A percentile compares a stretch with the other conserved stretches of the same genome.
Evolutionary conservation across 2,113 vertebrate species (phyloP).

Genomic region (Mormyrus lacerda): DNA sequence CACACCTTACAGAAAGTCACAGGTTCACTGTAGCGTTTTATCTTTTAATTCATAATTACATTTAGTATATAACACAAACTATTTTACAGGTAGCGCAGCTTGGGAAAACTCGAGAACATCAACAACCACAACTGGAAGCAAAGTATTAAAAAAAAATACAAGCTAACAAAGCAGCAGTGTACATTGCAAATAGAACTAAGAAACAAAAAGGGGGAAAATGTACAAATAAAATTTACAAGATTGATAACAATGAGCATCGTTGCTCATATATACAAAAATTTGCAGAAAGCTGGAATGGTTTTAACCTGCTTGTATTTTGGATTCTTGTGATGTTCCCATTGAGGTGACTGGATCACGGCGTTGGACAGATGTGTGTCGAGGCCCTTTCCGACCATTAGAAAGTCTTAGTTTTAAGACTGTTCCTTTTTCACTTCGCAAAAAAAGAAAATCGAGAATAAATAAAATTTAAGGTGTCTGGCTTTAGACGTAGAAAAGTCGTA

Average conservation of each 20-base stretch:
- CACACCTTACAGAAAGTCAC: neutral
- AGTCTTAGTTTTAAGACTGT: constrained; percentile 27
- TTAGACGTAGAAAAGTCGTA: constrained; percentile 98
- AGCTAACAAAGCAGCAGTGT: constrained; percentile 31
- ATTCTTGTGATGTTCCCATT: constrained; percentile 28
- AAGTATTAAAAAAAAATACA: constrained; percentile 34
- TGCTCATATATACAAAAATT: constrained; percentile 39
- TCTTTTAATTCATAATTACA: constrained; percentile 56
- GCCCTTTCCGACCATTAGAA: constrained; percentile 25
- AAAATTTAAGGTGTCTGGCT: constrained; percentile 24
- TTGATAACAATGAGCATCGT: constrained; percentile 43
- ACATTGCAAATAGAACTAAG: constrained; percentile 26
- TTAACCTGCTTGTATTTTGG: constrained; percentile 24
- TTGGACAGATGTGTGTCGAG: constrained; percentile 19
- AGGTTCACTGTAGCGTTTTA: constrained; percentile 21
- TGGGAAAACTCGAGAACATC: constrained; percentile 32
- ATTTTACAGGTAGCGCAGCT: constrained; percentile 57
- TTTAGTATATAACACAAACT: constrained; percentile 58
- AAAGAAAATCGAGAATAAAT: constrained; percentile 21
- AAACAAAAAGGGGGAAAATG: constrained; percentile 29
- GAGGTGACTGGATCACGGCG: constrained; percentile 22
- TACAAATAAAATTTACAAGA: constrained; percentile 44
- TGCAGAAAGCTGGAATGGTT: constrained; percentile 27
- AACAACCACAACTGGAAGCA: constrained; percentile 25
- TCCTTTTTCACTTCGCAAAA: constrained; percentile 21